Conservation (phyloP, 2,113 vertebrate species). For the Hypanus sabinus region DNA sequence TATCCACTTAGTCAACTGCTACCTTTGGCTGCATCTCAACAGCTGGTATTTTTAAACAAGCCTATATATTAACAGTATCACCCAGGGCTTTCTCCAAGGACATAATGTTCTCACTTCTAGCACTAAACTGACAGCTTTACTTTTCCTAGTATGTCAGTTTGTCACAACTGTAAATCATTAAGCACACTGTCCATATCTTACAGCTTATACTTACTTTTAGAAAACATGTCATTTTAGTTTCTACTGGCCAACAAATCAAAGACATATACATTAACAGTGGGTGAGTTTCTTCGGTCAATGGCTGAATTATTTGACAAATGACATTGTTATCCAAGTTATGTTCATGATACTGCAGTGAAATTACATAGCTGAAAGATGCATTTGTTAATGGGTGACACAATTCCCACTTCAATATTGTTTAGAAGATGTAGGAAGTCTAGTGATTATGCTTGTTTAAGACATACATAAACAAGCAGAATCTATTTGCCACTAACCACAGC, state of each 20-base stretch:
- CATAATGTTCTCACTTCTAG: slow-evolving; percentile 35
- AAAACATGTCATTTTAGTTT: slow-evolving; percentile 32
- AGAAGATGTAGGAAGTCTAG: neutral
- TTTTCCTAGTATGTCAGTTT: slow-evolving; percentile 36
- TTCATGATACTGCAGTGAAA: neutral
- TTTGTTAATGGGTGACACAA: neutral
- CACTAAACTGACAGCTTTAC: slow-evolving; percentile 33
- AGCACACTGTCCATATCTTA: slow-evolving; percentile 24
- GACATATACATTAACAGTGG: neutral
- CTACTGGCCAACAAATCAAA: slow-evolving; percentile 26
- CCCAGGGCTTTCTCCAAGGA: slow-evolving; percentile 32
- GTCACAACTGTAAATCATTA: slow-evolving; percentile 34
- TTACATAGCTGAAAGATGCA: neutral
- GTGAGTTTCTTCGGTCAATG: neutral
- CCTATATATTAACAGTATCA: slow-evolving; percentile 34
- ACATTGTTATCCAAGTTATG: neutral
- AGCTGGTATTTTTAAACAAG: slow-evolving; percentile 36
- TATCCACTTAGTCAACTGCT: slow-evolving; percentile 4
- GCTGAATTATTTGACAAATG: neutral
- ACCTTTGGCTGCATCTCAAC: slow-evolving; percentile 28
- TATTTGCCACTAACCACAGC: neutral
- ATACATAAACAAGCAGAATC: slow-evolving; percentile 12
- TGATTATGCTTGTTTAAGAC: neutral
- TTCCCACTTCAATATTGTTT: neutral
- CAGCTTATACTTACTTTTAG: slow-evolving; percentile 19